Evolutionary conservation across 2,797 vertebrate genomes (phyloP).

Genomic region (Balearica regulorum): DNA sequence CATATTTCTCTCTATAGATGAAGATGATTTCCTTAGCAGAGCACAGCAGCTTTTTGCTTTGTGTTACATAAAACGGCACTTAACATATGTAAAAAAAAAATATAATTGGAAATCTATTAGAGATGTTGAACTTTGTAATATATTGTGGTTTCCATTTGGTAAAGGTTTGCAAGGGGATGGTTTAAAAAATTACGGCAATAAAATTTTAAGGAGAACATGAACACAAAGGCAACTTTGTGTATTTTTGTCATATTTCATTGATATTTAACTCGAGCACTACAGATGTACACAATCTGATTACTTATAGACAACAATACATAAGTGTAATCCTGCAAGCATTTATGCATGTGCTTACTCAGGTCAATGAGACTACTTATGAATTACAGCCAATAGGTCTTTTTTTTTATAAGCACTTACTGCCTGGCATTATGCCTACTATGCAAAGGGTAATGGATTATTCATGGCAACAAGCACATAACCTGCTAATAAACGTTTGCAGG

Average conservation of each 20-base stretch:
- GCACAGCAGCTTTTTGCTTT: background rate
- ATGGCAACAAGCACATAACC: background rate
- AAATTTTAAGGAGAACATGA: background rate
- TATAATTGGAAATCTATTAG: background rate
- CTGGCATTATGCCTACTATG: background rate
- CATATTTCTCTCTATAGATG: background rate
- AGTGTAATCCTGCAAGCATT: background rate
- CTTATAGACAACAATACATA: background rate
- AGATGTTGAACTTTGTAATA: background rate
- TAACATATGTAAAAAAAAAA: background rate
- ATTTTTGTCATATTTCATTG: background rate
- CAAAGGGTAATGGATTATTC: slow-evolving; percentile 30
- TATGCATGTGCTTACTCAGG: background rate
- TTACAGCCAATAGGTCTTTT: background rate
- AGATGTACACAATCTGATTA: background rate
- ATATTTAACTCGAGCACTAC: background rate
- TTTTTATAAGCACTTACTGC: background rate
- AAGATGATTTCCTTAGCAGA: background rate
- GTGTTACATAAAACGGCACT: background rate
- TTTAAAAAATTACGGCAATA: background rate
- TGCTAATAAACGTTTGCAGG: background rate
- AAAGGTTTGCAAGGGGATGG: background rate
- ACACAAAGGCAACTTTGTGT: background rate
- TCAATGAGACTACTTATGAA: background rate
- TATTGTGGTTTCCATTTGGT: background rate